Base-by-base conservation (phyloP, 2,888 invertebrate species). In the Drosophila robusta region DNA sequence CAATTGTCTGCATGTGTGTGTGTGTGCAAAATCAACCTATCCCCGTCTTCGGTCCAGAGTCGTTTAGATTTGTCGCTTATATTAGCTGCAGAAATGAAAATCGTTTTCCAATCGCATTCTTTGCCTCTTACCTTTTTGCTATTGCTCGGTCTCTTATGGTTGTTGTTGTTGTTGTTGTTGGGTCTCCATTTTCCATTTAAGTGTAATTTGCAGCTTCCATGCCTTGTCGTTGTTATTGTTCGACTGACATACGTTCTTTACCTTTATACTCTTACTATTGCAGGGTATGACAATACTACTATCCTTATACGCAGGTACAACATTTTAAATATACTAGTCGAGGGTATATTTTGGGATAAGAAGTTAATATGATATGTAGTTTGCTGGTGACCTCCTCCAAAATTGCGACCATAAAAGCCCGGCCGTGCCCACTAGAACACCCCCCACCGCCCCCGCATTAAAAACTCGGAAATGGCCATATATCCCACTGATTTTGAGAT, bases 31-130 rank as follows among this genome's bases (percentile, higher is more conserved):
- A 49, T 50, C 51, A 52, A 24, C 12, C 14, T 11, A 3, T 0
- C 8, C 41, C 39, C 14, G 26, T 34, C 34, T 34, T 34, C 4
- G n/a, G 64, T 29, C 50, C 49, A 67, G 67, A 42, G 50, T 68
- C 56, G 47, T 60, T 78, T 78, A 74, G 80, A 82, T 83, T 80
- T 89, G 89, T 80, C 78, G 78, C 78, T 87, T 80, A 76, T 87
- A 88, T 88, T 88, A 88, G 88, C 87, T 87, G 85, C 82, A 78
- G 85, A 82, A 86, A 87, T 83, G 86, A 83, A 88, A 87, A 87
- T 87, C 86, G 81, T 70, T 87, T 88, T 88, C 75, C 74, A 87
- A 87, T 88, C 77, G 72, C 75, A 87, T 82, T 76, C 80, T 87
- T 85, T 78, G 72, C 61, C 85, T 70, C 70, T 76, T 84, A 72